Evolutionary conservation across 2,888 invertebrate genomes (phyloP).

Genomic region (Zaprionus bogoriensis): DNA sequence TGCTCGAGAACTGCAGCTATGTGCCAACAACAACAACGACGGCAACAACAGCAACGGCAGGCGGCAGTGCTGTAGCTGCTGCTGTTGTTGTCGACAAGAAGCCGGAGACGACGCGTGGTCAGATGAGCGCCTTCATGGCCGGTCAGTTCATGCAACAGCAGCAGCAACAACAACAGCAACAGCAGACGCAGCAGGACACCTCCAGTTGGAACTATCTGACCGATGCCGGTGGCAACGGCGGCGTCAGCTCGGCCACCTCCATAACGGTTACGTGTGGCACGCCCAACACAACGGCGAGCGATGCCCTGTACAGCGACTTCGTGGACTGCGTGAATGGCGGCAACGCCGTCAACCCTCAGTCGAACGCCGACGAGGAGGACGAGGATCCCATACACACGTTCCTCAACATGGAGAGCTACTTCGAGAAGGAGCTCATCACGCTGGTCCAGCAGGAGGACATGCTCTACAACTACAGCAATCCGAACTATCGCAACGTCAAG

Average conservation of each 20-base stretch:
- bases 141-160: conserved; percentile 59
- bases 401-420: conserved; percentile 81
- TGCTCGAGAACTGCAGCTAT: conserved; percentile 56
- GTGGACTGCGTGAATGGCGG: conserved; percentile 72
- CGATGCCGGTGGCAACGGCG: conserved; percentile 50
- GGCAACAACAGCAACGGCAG: conserved; percentile 26
- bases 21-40: conserved; percentile 40
- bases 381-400: conserved; percentile 81
- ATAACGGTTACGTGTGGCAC: conserved; percentile 51
- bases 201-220: conserved; percentile 74
- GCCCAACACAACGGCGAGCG: conserved; percentile 49
- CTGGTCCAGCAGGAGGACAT: conserved; percentile 77
- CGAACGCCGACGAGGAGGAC: conserved; percentile 74
- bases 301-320: conserved; percentile 72
- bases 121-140: conserved; percentile 49
- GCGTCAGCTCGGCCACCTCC: conserved; percentile 33
- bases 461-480: conserved; percentile 77
- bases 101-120: conserved; percentile 39
- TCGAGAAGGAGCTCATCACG: conserved; percentile 80
- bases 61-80: conserved; percentile 10
- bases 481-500: conserved; percentile 79
- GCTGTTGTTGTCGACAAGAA: conserved; percentile 45
- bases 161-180: conserved; percentile 41
- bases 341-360: conserved; percentile 36
- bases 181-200: conserved; percentile 46